phyloP scores from a whole-genome alignment of 2,888 invertebrate genomes.

The Temnothorax ravouxi region DNA sequence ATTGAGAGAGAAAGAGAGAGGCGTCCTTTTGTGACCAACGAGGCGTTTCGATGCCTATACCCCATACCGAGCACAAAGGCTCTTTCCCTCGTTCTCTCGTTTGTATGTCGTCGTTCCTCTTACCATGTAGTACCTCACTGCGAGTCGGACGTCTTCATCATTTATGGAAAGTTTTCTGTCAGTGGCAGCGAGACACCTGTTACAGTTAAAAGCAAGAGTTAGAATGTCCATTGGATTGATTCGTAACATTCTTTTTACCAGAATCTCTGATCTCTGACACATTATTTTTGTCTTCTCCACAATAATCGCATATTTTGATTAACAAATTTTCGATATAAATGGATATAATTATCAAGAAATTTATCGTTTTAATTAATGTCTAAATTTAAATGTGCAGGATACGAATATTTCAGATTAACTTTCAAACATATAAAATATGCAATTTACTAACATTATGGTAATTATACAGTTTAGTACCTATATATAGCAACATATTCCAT shows the following conservation, averaged over 20 bases:
- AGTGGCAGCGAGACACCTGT: conserved; percentile 60
- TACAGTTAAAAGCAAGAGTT: conserved; percentile 17
- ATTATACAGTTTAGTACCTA: no score
- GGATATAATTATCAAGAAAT: neutral
- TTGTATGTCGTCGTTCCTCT: conserved; percentile 52
- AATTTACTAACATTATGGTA: conserved; percentile 7
- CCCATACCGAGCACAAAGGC: conserved; percentile 68
- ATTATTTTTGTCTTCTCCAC: neutral
- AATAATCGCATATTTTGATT: neutral
- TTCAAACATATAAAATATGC: neutral
- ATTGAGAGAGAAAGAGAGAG: conserved; percentile 74
- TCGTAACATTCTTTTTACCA: neutral
- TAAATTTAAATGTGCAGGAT: neutral
- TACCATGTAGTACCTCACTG: conserved; percentile 37
- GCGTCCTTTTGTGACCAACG: conserved; percentile 81
- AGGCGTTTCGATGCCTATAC: conserved; percentile 80
- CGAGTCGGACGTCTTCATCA: conserved; percentile 60
- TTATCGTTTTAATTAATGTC: neutral
- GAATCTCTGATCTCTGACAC: neutral
- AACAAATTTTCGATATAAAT: conserved; percentile 1
- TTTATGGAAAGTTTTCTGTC: conserved; percentile 60
- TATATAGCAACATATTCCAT: neutral
- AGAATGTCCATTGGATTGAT: neutral
- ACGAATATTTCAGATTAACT: neutral
- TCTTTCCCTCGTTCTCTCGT: conserved; percentile 72